Conservation (phyloP, 2,888 invertebrate species). For the Archips crataeganus region DNA sequence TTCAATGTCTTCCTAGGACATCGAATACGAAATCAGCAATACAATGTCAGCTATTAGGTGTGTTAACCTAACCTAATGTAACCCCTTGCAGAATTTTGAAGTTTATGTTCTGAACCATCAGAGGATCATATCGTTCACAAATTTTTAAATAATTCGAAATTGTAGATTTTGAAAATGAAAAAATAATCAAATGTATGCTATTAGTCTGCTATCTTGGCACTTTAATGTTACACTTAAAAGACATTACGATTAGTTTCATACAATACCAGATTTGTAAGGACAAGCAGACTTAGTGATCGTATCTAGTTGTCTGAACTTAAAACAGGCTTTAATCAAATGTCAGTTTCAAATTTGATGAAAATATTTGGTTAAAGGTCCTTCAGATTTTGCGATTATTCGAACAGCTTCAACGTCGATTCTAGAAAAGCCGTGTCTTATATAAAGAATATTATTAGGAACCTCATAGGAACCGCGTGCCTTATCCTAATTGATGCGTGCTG, state of each 20-base stretch:
- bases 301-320: not conserved
- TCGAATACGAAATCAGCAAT: too few species aligned
- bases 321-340: not conserved
- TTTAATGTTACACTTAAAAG: conserved; percentile 1
- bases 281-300: not conserved
- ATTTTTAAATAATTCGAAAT: too few species aligned
- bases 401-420: not conserved
- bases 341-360: not conserved
- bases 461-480: conserved; percentile 70
- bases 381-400: not conserved
- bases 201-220: too few species aligned
- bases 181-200: too few species aligned
- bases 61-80: too few species aligned
- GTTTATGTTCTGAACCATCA: too few species aligned
- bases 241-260: conserved; percentile 9
- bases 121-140: too few species aligned
- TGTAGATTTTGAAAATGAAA: too few species aligned
- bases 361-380: not conserved
- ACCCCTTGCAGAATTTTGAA: too few species aligned
- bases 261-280: not conserved
- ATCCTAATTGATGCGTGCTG: conserved; percentile 80
- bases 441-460: conserved; percentile 46
- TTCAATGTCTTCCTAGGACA: too few species aligned
- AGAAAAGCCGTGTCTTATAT: not conserved
- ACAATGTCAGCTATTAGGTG: too few species aligned